Percentiles rank a stretch among this genome's conserved stretches.
Evolutionary conservation across 1,140 invertebrate species (phyloP).

Genomic region (Euborellia annulipes): DNA sequence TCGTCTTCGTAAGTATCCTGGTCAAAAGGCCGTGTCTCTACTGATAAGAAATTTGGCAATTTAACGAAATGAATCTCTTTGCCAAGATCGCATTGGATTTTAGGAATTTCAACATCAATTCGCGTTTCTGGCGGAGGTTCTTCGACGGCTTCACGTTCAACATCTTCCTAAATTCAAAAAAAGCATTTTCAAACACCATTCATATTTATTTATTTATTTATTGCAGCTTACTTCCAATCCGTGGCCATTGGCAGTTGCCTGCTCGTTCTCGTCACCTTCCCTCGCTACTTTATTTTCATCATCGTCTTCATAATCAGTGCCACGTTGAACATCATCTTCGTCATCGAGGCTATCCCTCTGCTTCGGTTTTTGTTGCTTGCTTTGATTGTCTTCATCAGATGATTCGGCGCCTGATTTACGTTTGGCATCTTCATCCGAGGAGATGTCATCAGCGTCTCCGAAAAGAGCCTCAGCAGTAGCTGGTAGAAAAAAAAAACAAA

Average conservation of each 20-base stretch:
- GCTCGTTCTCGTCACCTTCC: constrained; percentile 23
- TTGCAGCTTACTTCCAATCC: too few relatives aligned
- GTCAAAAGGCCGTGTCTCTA: constrained; percentile 89
- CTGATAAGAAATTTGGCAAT: constrained; percentile 81
- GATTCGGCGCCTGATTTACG: constrained; percentile 24
- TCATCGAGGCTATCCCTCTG: constrained; percentile 25
- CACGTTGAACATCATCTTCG: constrained; percentile 22
- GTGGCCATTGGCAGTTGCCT: constrained; percentile 19
- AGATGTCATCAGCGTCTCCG: constrained; percentile 86
- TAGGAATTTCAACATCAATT: constrained; percentile 93
- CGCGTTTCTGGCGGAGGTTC: constrained; percentile 76
- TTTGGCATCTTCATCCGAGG: constrained; percentile 54
- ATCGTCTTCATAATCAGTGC: constrained; percentile 21
- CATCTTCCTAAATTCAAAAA: constrained; percentile 24
- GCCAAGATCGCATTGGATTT: constrained; percentile 82
- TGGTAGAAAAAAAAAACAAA: constrained; percentile 18
- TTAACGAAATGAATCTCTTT: constrained; percentile 90
- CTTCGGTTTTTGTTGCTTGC: too few relatives aligned
- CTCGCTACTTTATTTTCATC: constrained; percentile 24
- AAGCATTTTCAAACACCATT: background rate
- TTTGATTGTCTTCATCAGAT: constrained; percentile 7
- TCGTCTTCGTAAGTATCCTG: constrained; percentile 93
- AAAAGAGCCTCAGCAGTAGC: constrained; percentile 71
- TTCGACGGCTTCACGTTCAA: constrained; percentile 49
- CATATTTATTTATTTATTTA: too few relatives aligned